A percentile compares a stretch with the other conserved stretches of the same genome.
phyloP scores from a whole-genome alignment of 2,888 invertebrate species.

The Chalcis sispes region DNA sequence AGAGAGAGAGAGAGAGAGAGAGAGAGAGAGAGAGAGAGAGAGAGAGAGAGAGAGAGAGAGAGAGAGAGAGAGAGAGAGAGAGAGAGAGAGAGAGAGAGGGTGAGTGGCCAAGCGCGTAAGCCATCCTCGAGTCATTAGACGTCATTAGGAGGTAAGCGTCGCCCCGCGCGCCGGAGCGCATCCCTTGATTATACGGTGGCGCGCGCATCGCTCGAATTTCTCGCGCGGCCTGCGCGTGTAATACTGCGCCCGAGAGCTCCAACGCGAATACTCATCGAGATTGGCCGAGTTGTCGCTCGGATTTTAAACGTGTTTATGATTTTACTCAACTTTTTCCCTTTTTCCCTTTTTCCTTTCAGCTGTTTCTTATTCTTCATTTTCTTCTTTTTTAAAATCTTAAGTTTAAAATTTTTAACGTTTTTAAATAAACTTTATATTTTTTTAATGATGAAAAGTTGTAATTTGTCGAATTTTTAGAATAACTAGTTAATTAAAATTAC shows the following conservation, averaged over 20 bases:
- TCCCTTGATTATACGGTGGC: constrained; percentile 37
- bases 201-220: constrained; percentile 25
- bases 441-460: too few species aligned
- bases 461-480: too few species aligned
- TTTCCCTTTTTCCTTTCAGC: not conserved
- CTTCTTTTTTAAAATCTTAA: too few species aligned
- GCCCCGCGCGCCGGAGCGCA: not conserved
- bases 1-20: not conserved
- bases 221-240: not conserved
- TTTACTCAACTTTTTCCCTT: too few species aligned
- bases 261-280: constrained; percentile 10
- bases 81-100: not conserved
- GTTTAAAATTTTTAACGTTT: too few species aligned
- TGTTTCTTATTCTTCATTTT: too few species aligned
- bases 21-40: constrained; percentile 23
- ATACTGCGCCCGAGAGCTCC: not conserved
- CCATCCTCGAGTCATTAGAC: constrained; percentile 47
- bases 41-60: not conserved
- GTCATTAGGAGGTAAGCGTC: constrained; percentile 40
- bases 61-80: not conserved
- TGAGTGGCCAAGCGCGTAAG: constrained; percentile 8
- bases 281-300: constrained; percentile 8
- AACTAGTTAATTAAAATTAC: too few species aligned
- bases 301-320: not conserved
- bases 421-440: too few species aligned